Evolutionary conservation across 2,113 vertebrate species (phyloP), one percentile per base, ranked within the genome.

Genomic region (Rhinogobius similis): DNA sequence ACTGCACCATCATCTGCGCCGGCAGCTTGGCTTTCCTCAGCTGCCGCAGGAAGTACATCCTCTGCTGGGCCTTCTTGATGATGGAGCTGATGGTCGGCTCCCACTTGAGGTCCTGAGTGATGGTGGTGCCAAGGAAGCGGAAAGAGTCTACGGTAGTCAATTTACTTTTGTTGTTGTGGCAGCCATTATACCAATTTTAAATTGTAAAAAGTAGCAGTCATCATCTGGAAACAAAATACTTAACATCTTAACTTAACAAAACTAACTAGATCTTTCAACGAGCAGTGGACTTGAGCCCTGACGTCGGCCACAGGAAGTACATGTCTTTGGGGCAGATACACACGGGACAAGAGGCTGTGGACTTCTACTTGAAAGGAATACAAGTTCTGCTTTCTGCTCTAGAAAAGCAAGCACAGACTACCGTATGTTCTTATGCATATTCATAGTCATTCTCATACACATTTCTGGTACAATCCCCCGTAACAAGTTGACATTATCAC

Each of bases 241-340:
- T 21, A 23, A 20, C 1, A 14, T 70, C 9, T n/a, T n/a, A n/a
- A n/a, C n/a, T n/a, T n/a, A n/a, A n/a, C n/a, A n/a, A n/a, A n/a
- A n/a, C n/a, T n/a, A n/a, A n/a, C n/a, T 39, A 93, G 66, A 86
- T 85, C 38, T 93, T 94, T 70, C 81, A 93, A 56, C 89, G 76
- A 79, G 92, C 92, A 2, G 89, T 93, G 23, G 90, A 92, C 56
- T 68, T 95, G 44, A 94, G 92, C 55, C 94, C 93, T 64, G 93
- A 93, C 21, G 82, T 74, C 18, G 93, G 94, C 52, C 92, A 94
- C 67, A 88, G 90, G 80, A 94, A 94, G 64, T 94, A 94, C 78
- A 94, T 95, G 94, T 94, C 91, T 76, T 86, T 95, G 63, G 93
- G 93, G 27, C 94, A 95, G 87, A 92, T 94, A 65, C 88, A 94